A percentile compares a stretch with the other conserved stretches of the same genome.
These are phyloP conservation scores for Zosterops pallidus DNA, from an alignment of 2,113 vertebrate genomes.

Conservation along the genomic window DNA sequence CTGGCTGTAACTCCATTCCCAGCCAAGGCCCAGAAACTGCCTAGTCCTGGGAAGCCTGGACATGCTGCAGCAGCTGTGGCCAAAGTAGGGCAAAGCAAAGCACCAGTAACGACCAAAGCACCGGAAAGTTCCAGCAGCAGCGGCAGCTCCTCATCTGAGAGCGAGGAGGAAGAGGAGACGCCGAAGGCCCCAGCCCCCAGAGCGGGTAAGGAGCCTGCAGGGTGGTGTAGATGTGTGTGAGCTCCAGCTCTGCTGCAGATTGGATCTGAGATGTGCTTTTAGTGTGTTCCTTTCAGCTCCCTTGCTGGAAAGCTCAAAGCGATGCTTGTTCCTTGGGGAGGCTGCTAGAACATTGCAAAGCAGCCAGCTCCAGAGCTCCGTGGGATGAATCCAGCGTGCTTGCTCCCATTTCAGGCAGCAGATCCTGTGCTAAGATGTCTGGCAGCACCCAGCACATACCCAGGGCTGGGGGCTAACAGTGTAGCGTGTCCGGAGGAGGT, in stretches of 20 bases:
- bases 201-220: slow-evolving; percentile 45
- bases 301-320: background rate
- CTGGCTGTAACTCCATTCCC: background rate
- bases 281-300: background rate
- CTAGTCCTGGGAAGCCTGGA: background rate
- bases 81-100: slow-evolving; percentile 31
- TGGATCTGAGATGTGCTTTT: background rate
- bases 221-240: background rate
- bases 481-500: background rate
- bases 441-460: background rate
- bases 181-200: background rate
- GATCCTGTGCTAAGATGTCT: slow-evolving; percentile 21
- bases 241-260: background rate
- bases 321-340: background rate
- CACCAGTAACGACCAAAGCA: background rate
- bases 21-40: slow-evolving; percentile 2
- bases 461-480: background rate
- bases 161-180: slow-evolving; percentile 44
- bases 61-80: background rate
- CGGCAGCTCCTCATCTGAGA: slow-evolving; percentile 55
- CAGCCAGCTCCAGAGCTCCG: background rate
- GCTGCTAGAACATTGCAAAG: background rate
- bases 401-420: background rate
- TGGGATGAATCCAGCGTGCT: background rate
- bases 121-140: background rate